Evolutionary conservation across 2,888 invertebrate species (phyloP), one percentile per base, ranked within the genome.

Genomic region (Arctia plantaginis): DNA sequence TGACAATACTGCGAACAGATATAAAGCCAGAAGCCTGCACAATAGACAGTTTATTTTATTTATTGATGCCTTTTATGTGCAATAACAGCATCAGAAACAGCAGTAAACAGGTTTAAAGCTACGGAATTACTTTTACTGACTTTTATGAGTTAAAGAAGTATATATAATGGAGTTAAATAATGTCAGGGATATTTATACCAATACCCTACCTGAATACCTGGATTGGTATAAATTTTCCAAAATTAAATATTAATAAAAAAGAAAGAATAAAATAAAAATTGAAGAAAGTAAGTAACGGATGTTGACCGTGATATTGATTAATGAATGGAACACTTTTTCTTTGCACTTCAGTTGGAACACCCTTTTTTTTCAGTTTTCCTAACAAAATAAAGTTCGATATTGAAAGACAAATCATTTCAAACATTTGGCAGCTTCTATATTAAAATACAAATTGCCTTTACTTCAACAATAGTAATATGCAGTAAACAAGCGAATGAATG

Each of bases 41-140:
- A 71, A 47, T 47, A 67, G 23, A 72, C 41, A 59, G 64, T 72
- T 72, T 62, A 75, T 69, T 69, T 75, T 69, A 69, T 75, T 72
- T 59, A 75, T 35, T 30, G 66, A 69, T 35, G 66, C 75, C 51
- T 69, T 75, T 75, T 72, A 72, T 75, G 64, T 75, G 66, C 75
- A 66, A 75, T 72, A 75, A 72, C 51, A 69, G 66, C 39, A 66
- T 75, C 59, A 72, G 39, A 72, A 41, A 55, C 69, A 59, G 35
- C 66, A 44, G 33, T 75, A 75, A 72, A 75, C 66, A 72, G 27
- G 69, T 72, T 72, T 75, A 69, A 72, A 75, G 72, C 47, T 69
- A 66, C 35, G 23, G 47, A 73, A 70, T 76, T 67, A 72, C 62
- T 70, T 67, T 39, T 44, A 69, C 15, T 23, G 76, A 73, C 70